Percentiles rank a stretch among this genome's conserved stretches.
phyloP scores from a whole-genome alignment of 2,797 vertebrate species.

The Takifugu ocellatus region DNA sequence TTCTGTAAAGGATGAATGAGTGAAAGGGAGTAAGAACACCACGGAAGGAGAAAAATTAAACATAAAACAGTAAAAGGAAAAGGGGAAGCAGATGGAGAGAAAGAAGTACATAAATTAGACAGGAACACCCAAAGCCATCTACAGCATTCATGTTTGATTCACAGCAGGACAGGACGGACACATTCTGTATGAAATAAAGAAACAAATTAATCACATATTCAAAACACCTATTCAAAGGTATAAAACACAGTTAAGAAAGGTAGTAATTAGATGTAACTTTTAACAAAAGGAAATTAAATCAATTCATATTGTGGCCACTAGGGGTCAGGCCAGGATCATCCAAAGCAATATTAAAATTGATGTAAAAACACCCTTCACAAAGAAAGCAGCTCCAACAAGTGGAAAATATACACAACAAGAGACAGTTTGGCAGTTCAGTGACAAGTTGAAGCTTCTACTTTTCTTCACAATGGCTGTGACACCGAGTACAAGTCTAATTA shows the following conservation, averaged over 20 bases:
- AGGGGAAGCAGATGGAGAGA: conserved; percentile 26
- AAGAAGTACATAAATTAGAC: conserved; percentile 46
- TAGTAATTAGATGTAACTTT: conserved; percentile 1
- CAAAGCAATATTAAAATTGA: too few species aligned
- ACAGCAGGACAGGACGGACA: conserved; percentile 12
- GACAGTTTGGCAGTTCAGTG: too few species aligned
- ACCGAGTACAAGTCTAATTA: too few species aligned
- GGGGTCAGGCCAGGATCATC: conserved; percentile 47
- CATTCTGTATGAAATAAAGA: too few species aligned
- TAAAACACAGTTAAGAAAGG: conserved; percentile 7
- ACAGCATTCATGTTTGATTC: conserved; percentile 27
- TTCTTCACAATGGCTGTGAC: too few species aligned
- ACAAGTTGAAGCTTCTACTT: too few species aligned
- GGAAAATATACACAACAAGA: too few species aligned
- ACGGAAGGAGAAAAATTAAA: conserved; percentile 12
- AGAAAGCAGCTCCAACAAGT: too few species aligned
- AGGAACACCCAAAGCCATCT: conserved; percentile 33
- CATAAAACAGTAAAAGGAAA: conserved; percentile 8
- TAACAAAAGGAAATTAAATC: background rate
- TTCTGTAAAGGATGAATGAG: conserved; percentile 49
- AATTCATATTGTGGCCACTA: conserved; percentile 33
- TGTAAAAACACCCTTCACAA: too few species aligned
- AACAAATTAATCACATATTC: conserved; percentile 6
- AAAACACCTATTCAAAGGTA: conserved; percentile 3
- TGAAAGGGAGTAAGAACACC: conserved; percentile 8